phyloP scores from a whole-genome alignment of 2,888 invertebrate species.

The Tenthredo livida region DNA sequence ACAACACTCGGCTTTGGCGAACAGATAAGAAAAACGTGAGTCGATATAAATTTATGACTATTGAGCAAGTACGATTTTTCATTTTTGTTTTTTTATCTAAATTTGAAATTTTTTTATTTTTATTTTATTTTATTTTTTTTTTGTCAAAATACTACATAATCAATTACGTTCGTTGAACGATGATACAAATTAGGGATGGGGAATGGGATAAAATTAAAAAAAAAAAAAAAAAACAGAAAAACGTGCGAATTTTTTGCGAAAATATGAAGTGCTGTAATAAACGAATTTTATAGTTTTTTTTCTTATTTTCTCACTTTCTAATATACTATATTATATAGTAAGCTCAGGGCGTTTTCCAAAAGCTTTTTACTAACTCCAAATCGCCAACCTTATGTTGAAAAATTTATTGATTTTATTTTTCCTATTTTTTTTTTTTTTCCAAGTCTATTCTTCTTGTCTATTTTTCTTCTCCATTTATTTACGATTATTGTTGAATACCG shows the following conservation, averaged over 20 bases:
- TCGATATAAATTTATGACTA: too few species aligned
- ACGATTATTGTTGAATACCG: background rate
- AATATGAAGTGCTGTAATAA: constrained; percentile 67
- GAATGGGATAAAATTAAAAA: too few species aligned
- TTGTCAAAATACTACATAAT: background rate
- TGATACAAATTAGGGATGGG: background rate
- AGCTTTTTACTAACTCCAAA: constrained; percentile 71
- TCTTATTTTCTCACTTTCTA: constrained; percentile 58
- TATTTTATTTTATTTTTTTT: background rate
- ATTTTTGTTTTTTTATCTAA: too few species aligned
- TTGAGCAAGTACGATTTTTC: too few species aligned
- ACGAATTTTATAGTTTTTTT: constrained; percentile 51
- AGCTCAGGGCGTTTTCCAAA: constrained; percentile 9
- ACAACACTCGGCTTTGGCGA: too few species aligned
- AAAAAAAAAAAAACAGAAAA: background rate
- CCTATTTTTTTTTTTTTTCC: background rate
- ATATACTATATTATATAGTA: constrained; percentile 54
- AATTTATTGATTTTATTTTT: background rate
- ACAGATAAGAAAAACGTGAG: too few species aligned
- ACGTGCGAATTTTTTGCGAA: constrained; percentile 26
- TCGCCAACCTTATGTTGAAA: constrained; percentile 50
- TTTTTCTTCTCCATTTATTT: constrained; percentile 1
- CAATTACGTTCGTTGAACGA: background rate
- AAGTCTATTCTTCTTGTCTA: background rate
- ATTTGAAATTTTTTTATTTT: background rate